Evolutionary conservation across 2,113 vertebrate species (phyloP), one percentile per base, ranked within the genome.

Genomic region (Ursus arctos): DNA sequence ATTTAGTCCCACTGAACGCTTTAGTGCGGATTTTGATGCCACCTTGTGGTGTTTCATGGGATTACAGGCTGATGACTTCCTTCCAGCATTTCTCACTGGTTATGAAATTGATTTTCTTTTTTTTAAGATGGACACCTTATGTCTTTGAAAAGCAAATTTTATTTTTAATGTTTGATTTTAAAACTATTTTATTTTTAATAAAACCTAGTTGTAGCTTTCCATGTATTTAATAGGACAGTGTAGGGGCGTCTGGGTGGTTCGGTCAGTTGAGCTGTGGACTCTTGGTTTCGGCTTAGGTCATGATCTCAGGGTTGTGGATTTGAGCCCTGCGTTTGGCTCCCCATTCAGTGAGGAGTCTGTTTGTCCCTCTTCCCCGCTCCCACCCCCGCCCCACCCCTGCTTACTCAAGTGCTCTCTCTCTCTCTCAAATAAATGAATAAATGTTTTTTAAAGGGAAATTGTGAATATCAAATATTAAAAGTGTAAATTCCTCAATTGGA

Each of bases 391-490:
- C 55, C 6, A 67, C 14, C 63, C 65, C 15, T 6, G 7, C 65
- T 67, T n/a, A 6, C 14, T 31, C 31, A 16, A 6, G 14, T 16
- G 31, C 63, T 65, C 31, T 2, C 13, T n/a, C 67, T 69, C 67
- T 69, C 65, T 69, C 67, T 69, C 33, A 69, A 69, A 69, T 69
- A 69, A n/a, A 59, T 59, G 16, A 57, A 69, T n/a, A 69, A 69
- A 69, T 36, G 19, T 69, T 69, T 69, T 69, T n/a, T 19, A 69
- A 69, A 69, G 98, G 96, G 65, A 97, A 96, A 59, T 10, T 67
- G 8, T 76, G 16, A 63, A 72, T 79, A 89, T 92, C 26, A 22
- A 36, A 95, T 98, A 97, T 97, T 86, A 97, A 97, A 88, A 98
- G 51, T 79, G 80, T 91, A 98, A 97, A 96, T 97, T 95, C 7